Evolutionary conservation across 2,113 vertebrate genomes (phyloP).

Genomic region (Ahaetulla prasina): DNA sequence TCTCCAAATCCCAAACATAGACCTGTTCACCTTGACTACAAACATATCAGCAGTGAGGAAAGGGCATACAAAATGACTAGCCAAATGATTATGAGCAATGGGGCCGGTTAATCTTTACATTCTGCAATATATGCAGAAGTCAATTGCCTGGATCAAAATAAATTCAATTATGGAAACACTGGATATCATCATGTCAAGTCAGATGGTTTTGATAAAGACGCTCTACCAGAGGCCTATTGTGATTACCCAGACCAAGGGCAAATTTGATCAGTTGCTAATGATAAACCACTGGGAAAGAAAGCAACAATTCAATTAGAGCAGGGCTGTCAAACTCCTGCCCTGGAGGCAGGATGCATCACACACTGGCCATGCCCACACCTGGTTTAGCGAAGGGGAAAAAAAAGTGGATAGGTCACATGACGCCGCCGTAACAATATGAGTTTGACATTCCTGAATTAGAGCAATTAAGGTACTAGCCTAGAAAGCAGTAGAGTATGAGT

Average conservation of each 20-base stretch:
- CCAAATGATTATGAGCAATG: background rate
- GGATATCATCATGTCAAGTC: background rate
- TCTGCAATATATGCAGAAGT: background rate
- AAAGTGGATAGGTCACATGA: too few species aligned
- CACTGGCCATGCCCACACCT: too few species aligned
- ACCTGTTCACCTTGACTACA: slow-evolving; percentile 78
- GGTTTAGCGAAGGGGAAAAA: too few species aligned
- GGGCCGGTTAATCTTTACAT: background rate
- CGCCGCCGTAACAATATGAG: too few species aligned
- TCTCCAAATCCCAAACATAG: slow-evolving; percentile 74
- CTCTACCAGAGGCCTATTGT: background rate
- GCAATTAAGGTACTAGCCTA: background rate
- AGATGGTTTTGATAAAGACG: background rate
- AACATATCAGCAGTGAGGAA: slow-evolving; percentile 2
- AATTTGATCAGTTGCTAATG: background rate
- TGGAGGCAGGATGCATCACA: too few species aligned
- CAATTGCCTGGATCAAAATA: background rate
- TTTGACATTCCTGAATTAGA: background rate
- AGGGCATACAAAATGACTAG: background rate
- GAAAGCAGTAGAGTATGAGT: background rate
- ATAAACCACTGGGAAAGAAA: background rate
- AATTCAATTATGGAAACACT: background rate
- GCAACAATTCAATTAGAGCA: background rate
- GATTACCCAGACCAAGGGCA: background rate
- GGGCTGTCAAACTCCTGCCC: too few species aligned